Evolutionary conservation across 2,888 invertebrate species (phyloP).

Genomic region (Harmothoe impar): DNA sequence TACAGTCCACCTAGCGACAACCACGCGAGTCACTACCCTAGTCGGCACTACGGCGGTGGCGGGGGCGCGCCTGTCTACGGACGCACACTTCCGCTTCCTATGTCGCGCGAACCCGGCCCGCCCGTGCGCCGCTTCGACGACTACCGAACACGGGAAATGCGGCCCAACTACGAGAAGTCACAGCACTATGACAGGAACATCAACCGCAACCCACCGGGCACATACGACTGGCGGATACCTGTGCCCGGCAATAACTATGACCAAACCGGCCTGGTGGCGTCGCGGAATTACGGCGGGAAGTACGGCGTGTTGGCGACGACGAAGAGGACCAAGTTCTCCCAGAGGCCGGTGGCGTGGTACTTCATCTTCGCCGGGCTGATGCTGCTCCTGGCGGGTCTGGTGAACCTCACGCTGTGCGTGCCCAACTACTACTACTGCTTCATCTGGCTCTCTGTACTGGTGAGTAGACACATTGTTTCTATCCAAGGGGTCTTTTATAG

Average conservation of each 20-base stretch:
- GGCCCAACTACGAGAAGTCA: constrained; percentile 49
- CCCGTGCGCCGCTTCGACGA: constrained; percentile 50
- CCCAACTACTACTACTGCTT: constrained; percentile 54
- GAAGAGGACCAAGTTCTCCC: not conserved
- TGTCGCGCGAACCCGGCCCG: not conserved
- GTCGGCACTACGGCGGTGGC: constrained; percentile 31
- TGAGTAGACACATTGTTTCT: constrained; percentile 16
- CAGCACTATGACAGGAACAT: not conserved
- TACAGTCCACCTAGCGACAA: not conserved
- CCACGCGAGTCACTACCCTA: not conserved
- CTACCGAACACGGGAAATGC: constrained; percentile 34
- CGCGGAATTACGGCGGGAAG: not conserved
- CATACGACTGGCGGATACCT: constrained; percentile 18
- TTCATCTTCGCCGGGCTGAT: not conserved
- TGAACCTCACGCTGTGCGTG: not conserved
- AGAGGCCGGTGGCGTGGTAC: constrained; percentile 36
- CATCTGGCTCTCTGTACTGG: constrained; percentile 1
- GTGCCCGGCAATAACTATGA: not conserved
- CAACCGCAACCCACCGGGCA: not conserved
- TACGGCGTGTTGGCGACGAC: not conserved
- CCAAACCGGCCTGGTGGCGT: not conserved
- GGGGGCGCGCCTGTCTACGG: constrained; percentile 1
- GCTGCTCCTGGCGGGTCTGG: not conserved
- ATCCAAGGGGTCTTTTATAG: no score
- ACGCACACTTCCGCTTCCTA: constrained; percentile 16